Evolutionary conservation across 2,888 invertebrate genomes (phyloP).

Genomic region (Bugulina stolonifera): DNA sequence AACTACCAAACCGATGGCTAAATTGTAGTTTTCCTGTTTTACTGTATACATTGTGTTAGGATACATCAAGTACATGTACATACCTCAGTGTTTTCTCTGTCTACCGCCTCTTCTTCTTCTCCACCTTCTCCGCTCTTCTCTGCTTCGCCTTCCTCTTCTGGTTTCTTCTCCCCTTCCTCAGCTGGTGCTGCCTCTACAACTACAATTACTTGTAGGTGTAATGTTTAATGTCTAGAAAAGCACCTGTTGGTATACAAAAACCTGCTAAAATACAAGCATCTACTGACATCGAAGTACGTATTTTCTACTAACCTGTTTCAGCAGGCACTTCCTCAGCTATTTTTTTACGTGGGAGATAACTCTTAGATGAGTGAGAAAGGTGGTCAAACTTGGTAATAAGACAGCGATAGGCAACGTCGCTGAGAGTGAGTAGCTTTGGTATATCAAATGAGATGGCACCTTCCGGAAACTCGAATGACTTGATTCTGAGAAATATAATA

Average conservation of each 20-base stretch:
- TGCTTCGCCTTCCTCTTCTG: constrained; percentile 33
- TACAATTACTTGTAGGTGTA: not conserved
- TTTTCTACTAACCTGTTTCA: not conserved
- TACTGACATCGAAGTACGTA: too few species aligned
- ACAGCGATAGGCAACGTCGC: constrained; percentile 45
- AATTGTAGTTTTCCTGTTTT: too few species aligned
- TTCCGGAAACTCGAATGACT: constrained; percentile 45
- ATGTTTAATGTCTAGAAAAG: too few species aligned
- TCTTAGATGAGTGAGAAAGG: constrained; percentile 41
- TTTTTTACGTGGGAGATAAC: constrained; percentile 40
- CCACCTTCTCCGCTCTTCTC: constrained; percentile 33
- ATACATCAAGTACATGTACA: not conserved
- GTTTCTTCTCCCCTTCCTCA: constrained; percentile 32
- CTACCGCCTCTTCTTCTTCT: constrained; percentile 30
- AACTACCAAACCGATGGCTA: too few species aligned
- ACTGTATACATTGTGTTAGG: not conserved
- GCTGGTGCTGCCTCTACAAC: constrained; percentile 30
- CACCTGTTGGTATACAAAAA: too few species aligned
- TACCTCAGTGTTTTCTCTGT: constrained; percentile 34
- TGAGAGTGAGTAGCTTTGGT: constrained; percentile 44
- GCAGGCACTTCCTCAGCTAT: constrained; percentile 32
- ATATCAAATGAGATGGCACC: constrained; percentile 49
- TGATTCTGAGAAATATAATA: constrained; percentile 47
- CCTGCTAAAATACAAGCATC: too few species aligned
- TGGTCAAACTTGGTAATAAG: constrained; percentile 50